Base-by-base conservation (phyloP, 2,888 invertebrate species). In the Sphaerophoria rueppellii region DNA sequence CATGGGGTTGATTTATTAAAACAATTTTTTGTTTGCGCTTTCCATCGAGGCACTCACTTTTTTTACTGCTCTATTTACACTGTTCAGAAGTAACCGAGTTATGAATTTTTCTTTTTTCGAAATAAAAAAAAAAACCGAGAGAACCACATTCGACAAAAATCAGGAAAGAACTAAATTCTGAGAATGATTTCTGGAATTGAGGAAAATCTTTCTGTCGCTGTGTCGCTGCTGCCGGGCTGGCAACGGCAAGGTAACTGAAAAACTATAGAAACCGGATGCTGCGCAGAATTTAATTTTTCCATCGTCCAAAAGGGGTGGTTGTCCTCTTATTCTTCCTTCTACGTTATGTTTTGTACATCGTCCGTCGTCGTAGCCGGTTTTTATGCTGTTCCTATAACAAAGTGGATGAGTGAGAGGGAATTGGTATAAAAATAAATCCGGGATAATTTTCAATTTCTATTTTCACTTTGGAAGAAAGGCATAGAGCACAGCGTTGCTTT, bases 191-290 rank as follows among this genome's bases (percentile, higher is more conserved):
- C 55, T 55, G 32, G 43, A 40, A 24, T 24, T 24, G 24, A 7
- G 40, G 24, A 69, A 76, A 80, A 73, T 69, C 69, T n/a, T 61
- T 5, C 24, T 40, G 40, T 9, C 40, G 40, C 61, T 58, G 40
- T 75, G 24, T 24, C 24, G 24, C 24, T 46, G 78, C 65, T 46
- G 65, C 50, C 52, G 52, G 52, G 67, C 54, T 54, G 24, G 32
- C 7, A 54, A 4, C 40, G 24, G 32, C 7, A 54, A 4, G 43
- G n/a, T 40, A 58, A 43, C 50, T 40, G 35, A 48, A 37, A 54
- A 65, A 81, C 24, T 24, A 67, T 80, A 69, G 69, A 81, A 81
- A 48, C 63, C 73, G 85, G 85, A 85, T 85, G 85, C 85, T 85
- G 85, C 85, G 85, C 85, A 63, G 16, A 80, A 9, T 5, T 6